phyloP scores from a whole-genome alignment of 92 coral and sea anemone species.

The Hydrozoanthus gracilis region DNA sequence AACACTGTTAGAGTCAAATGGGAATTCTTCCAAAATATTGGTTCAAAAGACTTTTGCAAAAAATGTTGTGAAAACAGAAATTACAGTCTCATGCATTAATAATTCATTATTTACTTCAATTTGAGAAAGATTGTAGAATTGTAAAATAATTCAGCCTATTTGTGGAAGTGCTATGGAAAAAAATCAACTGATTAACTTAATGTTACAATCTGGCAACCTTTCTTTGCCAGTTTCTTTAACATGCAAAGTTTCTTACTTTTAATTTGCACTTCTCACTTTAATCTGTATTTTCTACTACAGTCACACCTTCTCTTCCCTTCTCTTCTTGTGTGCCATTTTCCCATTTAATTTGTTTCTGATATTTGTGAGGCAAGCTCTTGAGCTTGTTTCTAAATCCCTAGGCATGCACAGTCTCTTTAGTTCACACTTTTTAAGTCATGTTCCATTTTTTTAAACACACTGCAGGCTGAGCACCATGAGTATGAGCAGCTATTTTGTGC shows the following conservation, averaged over 20 bases:
- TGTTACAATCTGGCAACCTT: slow-evolving; percentile 8
- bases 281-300: background rate
- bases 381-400: background rate
- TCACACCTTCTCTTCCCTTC: background rate
- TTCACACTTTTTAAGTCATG: background rate
- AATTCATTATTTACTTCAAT: background rate
- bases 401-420: background rate
- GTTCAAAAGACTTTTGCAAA: background rate
- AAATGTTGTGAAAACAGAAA: slow-evolving; percentile 4
- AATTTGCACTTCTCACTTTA: background rate
- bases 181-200: background rate
- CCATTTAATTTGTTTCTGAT: background rate
- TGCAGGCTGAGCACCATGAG: background rate
- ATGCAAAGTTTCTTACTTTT: background rate
- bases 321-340: background rate
- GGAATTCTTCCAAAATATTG: background rate
- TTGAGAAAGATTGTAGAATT: background rate
- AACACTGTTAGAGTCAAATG: background rate
- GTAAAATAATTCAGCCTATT: background rate
- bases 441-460: background rate
- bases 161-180: slow-evolving; percentile 1
- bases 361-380: background rate
- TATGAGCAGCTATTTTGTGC: background rate
- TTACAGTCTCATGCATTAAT: background rate
- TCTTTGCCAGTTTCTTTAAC: slow-evolving; percentile 4